These are phyloP conservation scores for Hemicordylus capensis DNA, from an alignment of 2,113 vertebrate genomes.

Conservation along the genomic window DNA sequence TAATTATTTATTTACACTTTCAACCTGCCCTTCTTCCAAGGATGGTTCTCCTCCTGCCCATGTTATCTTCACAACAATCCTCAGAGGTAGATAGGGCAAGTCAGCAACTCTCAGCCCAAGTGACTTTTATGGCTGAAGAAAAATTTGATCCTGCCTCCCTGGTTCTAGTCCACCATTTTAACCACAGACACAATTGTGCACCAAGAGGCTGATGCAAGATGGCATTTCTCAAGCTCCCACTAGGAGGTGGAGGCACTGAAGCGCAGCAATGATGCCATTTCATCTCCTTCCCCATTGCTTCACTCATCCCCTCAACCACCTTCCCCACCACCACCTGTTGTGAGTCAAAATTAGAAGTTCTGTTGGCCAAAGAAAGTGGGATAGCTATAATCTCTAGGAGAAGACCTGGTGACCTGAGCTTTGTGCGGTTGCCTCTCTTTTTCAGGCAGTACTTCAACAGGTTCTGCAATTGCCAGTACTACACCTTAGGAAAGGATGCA, in stretches of 20 bases:
- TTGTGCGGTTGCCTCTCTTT: not conserved
- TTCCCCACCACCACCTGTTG: not conserved
- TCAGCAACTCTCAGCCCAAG: no score
- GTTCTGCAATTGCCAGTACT: not conserved
- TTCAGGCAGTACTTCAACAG: not conserved
- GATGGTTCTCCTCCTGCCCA: no score
- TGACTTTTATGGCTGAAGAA: no score
- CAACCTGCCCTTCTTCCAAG: no score
- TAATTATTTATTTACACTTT: no score
- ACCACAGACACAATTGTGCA: no score
- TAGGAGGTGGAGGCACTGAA: not conserved
- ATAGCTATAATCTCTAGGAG: not conserved
- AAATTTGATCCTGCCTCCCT: no score
- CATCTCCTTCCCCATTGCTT: not conserved
- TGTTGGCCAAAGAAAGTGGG: not conserved
- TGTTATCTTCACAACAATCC: no score
- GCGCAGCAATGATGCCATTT: not conserved
- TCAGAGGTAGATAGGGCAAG: no score
- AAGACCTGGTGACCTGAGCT: not conserved
- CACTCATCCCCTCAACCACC: not conserved
- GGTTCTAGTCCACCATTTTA: no score
- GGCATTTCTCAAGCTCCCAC: not conserved
- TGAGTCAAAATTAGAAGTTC: not conserved
- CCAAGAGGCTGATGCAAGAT: not conserved
- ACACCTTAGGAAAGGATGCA: not conserved